A percentile compares a stretch with the other conserved stretches of the same genome.
These are phyloP conservation scores for Heteractis magnifica DNA, from an alignment of 92 coral and sea anemone species.

Conservation along the genomic window DNA sequence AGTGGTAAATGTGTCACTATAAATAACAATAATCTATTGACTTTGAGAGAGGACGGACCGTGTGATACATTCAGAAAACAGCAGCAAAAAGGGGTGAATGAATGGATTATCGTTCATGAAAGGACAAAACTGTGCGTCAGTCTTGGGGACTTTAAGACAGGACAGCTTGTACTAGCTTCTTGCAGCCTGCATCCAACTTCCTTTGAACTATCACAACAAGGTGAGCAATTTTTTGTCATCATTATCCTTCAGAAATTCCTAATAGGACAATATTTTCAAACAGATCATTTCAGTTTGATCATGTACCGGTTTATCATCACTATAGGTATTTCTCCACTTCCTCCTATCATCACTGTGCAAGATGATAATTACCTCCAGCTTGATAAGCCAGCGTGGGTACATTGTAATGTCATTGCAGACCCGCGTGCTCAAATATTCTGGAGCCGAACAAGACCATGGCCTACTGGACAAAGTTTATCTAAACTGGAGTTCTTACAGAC, in stretches of 20 bases:
- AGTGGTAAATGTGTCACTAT: constrained; percentile 69
- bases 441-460: constrained; percentile 69
- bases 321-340: constrained; percentile 54
- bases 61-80: constrained; percentile 51
- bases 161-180: constrained; percentile 42
- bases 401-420: constrained; percentile 70
- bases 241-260: background rate
- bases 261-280: background rate
- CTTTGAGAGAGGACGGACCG: constrained; percentile 45
- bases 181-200: constrained; percentile 39
- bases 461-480: constrained; percentile 46
- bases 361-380: constrained; percentile 58
- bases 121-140: constrained; percentile 55
- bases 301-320: background rate
- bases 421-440: constrained; percentile 80
- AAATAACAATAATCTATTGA: constrained; percentile 34
- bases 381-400: constrained; percentile 67
- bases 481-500: constrained; percentile 66
- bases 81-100: constrained; percentile 33
- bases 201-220: constrained; percentile 66
- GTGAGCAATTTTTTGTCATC: constrained; percentile 10
- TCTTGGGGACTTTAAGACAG: constrained; percentile 50
- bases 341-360: constrained; percentile 40
- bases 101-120: constrained; percentile 37
- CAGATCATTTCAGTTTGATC: background rate